A percentile compares a stretch with the other conserved stretches of the same genome.
Conservation (phyloP, 2,113 vertebrate genomes). For the Zosterops pallidus region DNA sequence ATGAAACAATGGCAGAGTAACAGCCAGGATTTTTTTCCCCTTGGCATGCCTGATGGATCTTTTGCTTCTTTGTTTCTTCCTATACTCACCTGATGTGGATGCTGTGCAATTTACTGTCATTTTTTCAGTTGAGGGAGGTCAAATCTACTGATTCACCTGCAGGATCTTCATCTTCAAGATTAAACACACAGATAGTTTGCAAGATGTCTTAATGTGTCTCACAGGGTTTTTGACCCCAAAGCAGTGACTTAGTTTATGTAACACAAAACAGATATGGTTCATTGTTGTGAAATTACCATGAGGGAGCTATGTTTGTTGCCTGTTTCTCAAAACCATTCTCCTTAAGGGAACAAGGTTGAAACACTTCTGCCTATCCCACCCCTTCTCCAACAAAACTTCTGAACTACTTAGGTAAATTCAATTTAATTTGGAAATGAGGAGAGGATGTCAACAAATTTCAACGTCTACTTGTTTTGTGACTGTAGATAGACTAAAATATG, state of each 20-base stretch:
- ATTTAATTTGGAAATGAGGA: background rate
- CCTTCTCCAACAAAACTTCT: background rate
- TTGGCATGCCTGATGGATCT: background rate
- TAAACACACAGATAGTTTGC: background rate
- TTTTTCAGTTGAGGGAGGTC: background rate
- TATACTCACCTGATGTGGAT: background rate
- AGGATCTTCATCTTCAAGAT: background rate
- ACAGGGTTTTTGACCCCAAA: background rate
- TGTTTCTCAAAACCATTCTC: background rate
- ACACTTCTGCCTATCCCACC: background rate
- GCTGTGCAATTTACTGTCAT: background rate
- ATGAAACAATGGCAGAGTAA: background rate
- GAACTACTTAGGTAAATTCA: background rate
- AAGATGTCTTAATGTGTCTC: background rate
- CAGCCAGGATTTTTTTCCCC: background rate
- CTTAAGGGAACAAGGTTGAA: background rate
- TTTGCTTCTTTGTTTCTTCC: background rate
- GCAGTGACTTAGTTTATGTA: background rate
- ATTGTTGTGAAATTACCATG: background rate
- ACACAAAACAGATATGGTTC: background rate
- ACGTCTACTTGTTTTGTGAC: background rate
- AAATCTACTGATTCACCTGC: background rate
- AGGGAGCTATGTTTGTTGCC: background rate
- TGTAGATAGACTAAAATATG: background rate
- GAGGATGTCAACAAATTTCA: background rate